Conservation (phyloP, 2,797 vertebrate species). For the Anableps anableps region DNA sequence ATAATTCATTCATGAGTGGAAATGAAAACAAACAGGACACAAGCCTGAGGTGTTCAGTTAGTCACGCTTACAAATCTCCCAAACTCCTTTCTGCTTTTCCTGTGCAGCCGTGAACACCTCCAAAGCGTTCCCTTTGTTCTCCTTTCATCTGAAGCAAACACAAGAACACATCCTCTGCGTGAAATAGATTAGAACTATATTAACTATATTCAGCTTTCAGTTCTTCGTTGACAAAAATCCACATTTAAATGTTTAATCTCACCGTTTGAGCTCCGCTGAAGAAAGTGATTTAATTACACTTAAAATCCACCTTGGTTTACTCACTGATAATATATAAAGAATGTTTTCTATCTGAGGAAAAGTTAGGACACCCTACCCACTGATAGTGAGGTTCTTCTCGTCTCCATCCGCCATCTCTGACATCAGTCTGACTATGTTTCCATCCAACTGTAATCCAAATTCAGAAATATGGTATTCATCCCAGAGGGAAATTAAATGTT, state of each 20-base stretch:
- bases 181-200: background rate
- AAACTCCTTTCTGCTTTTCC: constrained; percentile 4
- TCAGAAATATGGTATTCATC: too few species aligned
- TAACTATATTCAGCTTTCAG: background rate
- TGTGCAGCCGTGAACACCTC: constrained; percentile 21
- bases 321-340: background rate
- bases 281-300: background rate
- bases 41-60: constrained; percentile 30
- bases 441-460: too few species aligned
- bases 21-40: constrained; percentile 49
- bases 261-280: background rate
- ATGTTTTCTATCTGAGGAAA: background rate
- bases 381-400: background rate
- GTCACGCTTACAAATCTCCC: constrained; percentile 9
- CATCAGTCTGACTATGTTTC: background rate
- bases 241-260: background rate
- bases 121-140: constrained; percentile 5
- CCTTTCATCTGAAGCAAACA: constrained; percentile 12
- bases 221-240: background rate
- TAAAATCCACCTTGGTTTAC: background rate
- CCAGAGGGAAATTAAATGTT: too few species aligned
- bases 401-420: background rate
- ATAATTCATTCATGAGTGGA: constrained; percentile 42
- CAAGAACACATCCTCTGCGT: background rate
- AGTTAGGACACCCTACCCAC: background rate